Base-by-base conservation (phyloP, 2,888 invertebrate species). In the Lithophane leautieri region DNA sequence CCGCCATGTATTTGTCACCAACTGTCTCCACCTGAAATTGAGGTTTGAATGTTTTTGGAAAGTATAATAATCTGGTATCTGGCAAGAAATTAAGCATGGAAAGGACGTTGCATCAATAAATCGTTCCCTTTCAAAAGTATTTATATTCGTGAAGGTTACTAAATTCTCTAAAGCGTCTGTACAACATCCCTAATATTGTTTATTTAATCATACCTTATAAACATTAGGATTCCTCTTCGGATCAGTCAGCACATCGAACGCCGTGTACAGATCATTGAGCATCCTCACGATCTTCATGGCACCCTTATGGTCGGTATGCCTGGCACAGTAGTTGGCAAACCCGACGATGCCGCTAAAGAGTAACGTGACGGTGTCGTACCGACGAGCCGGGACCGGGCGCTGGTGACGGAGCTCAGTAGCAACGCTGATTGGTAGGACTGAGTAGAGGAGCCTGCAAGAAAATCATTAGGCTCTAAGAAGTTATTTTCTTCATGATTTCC, bases 1-100 rank as follows among this genome's bases (percentile, higher is more conserved):
- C 99, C 0, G 99, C 99, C 99, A 99, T 99, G 93, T 99, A 99
- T 94, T 99, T 99, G 94, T 99, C 99, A 78, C 99, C 99, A 40
- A 99, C 99, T 19, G 99, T 99, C 96, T 99, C 99, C 79, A 99
- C 99, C 99, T 99, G 90, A 16, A 88, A 86, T 54, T 34, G 12
- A 44, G 1, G 61, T 50, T 12, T 0, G 8, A n/a, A 19, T 62
- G 9, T 40, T n/a, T 40, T 40, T 62, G 22, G 34, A 40, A 61
- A 34, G 6, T 0, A 8, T 7, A 16, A 16, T 16, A 16, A 56
- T 34, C 34, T 34, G 34, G 6, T 34, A 28, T 16, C 25, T 28
- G 8, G 8, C 25, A 58, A 56, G 7, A 16, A 58, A 25, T 28
- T 16, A 8, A 56, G 0, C 25, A 25, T 25, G 14, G 16, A 56